Evolutionary conservation across 2,888 invertebrate species (phyloP), one percentile per base, ranked within the genome.

Genomic region (Eucriotettix oculatus): DNA sequence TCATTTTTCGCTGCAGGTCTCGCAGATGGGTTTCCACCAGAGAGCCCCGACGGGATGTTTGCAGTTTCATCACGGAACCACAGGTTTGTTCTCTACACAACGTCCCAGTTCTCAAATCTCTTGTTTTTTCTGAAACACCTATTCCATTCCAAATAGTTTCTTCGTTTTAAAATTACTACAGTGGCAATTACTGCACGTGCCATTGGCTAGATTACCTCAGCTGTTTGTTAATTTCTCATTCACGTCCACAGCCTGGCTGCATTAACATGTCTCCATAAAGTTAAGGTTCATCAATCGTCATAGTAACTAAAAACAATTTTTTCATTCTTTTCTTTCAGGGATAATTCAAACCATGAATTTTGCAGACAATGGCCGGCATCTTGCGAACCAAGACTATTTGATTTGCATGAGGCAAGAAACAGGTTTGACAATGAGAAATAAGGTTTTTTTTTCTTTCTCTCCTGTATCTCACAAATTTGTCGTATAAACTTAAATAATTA

Each of bases 301-400:
- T 48, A 7, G 48, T 5, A 48, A 5, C 9, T 12, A 48, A 48
- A 11, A 44, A 48, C 9, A 48, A n/a, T 12, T 14, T 12, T 48
- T 7, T 48, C 9, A 9, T 48, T 12, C n/a, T 48, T 14, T 44
- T 48, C 61, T 61, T 58, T 59, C 68, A 76, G 84, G 84, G 9
- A 75, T 79, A 11, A 78, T 87, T 63, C 82, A 83, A 73, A 88
- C 89, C 0, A 84, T 90, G 72, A 90, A 90, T 73, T 90, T 84
- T 70, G 86, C 89, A 0, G 83, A 84, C 41, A 90, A 90, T 68
- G 90, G 90, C 0, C 80, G 90, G 0, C 88, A 89, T 69, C 74
- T 90, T 41, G 85, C 90, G 0, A 78, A 82, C 64, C 90, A 90
- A 69, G 83, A 89, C 66, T 90, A 91, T 73, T 79, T 80, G 58